Evolutionary conservation across 1,140 invertebrate species (phyloP).

Genomic region (Chironomus striatipennis): DNA sequence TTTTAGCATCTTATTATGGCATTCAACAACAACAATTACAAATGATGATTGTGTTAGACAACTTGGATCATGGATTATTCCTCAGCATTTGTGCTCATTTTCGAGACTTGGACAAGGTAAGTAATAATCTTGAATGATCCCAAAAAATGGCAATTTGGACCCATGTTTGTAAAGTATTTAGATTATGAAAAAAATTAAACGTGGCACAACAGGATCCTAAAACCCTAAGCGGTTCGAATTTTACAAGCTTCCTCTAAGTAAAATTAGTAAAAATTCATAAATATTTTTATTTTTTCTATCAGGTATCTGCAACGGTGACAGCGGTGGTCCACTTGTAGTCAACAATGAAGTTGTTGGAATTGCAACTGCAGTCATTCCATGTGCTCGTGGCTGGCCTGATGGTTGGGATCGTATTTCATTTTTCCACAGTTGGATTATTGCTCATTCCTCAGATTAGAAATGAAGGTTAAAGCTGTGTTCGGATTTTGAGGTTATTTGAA

Average conservation of each 20-base stretch:
- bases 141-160: too few species aligned
- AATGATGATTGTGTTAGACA: conserved; percentile 46
- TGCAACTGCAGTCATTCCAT: conserved; percentile 47
- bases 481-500: too few species aligned
- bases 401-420: conserved; percentile 42
- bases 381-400: conserved; percentile 44
- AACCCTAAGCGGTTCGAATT: too few species aligned
- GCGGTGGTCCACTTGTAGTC: conserved; percentile 42
- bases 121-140: too few species aligned
- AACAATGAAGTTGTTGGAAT: conserved; percentile 43
- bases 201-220: too few species aligned
- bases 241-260: too few species aligned
- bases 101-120: conserved; percentile 13
- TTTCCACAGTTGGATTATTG: conserved; percentile 39
- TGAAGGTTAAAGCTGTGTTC: too few species aligned
- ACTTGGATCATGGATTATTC: conserved; percentile 32
- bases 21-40: conserved; percentile 40
- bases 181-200: too few species aligned
- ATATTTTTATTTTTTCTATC: too few species aligned
- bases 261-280: too few species aligned
- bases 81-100: background rate
- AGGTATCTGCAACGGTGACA: conserved; percentile 48
- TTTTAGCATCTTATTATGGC: too few species aligned
- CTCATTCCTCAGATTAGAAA: background rate
- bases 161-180: too few species aligned